Base-by-base conservation (phyloP, 2,113 vertebrate genomes). In the Pao palembangensis region DNA sequence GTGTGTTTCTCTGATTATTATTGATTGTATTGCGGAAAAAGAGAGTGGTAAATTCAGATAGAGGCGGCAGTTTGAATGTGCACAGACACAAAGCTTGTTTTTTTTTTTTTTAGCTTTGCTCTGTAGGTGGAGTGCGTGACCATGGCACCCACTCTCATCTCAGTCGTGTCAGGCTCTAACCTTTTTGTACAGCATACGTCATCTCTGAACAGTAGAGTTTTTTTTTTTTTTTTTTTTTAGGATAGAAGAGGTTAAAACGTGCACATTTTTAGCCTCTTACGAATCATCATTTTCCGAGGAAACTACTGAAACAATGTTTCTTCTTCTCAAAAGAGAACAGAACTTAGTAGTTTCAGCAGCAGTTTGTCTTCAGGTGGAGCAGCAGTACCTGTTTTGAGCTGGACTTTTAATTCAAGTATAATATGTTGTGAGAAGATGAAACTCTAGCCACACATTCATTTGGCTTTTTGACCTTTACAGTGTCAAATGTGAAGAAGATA, bases 111-210 rank as follows among this genome's bases (percentile, higher is more conserved):
- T 50, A 76, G 64, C 67, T 54, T 21, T 54, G 62, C 28, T 68
- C 55, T 71, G 76, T 78, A 70, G 80, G 78, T 75, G 70, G 77
- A 56, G 55, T 59, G 63, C 20, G 51, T 25, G 72, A 68, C 69
- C 53, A n/a, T 3, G 14, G 50, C 62, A 25, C 81, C 83, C 34
- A 38, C 34, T 38, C 34, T 38, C 34, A 38, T 12, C 34, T 38
- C 34, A 38, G 34, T 8, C 10, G 34, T 38, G 10, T 38, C 34
- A 8, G 34, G 34, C 54, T 71, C 46, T 65, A 55, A 79, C 64
- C 60, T 75, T 73, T 38, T 78, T 13, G 61, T 80, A 8, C 59
- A 53, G 53, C 41, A 58, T 59, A 62, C 60, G 42, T 28, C 57
- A 65, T 66, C 23, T 28, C 31, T 18, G 64, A 60, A 60, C n/a